A percentile compares a stretch with the other conserved stretches of the same genome.
Conservation (phyloP, 2,113 vertebrate species). For the Bos indicus region DNA sequence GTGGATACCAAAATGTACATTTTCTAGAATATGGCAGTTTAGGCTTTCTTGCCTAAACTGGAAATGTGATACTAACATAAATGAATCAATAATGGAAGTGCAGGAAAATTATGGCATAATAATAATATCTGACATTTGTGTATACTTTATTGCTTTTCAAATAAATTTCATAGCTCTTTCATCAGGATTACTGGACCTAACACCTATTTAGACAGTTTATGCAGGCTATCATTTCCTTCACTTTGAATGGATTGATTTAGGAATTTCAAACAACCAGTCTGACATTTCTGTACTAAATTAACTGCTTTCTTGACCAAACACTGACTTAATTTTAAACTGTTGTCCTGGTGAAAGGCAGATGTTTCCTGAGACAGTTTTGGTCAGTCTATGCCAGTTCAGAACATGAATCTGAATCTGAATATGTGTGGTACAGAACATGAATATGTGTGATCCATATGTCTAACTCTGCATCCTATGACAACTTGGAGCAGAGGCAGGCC, state of each 20-base stretch:
- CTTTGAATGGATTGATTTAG: neutral
- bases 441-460: too few relatives aligned
- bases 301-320: neutral
- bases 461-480: accelerated
- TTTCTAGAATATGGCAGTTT: conserved; percentile 36
- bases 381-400: neutral
- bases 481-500: too few relatives aligned
- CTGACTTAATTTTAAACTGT: neutral
- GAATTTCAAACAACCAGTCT: neutral
- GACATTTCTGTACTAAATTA: neutral
- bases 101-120: neutral
- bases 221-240: neutral
- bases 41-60: neutral
- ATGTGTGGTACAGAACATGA: neutral
- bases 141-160: neutral
- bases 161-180: neutral
- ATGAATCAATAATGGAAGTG: neutral
- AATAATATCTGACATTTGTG: neutral
- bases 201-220: neutral
- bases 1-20: neutral
- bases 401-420: too few relatives aligned
- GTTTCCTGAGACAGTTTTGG: accelerated
- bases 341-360: neutral
- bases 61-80: conserved; percentile 14
- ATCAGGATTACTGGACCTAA: neutral